Percentiles rank a stretch among this genome's conserved stretches.
phyloP scores from a whole-genome alignment of 2,888 invertebrate genomes.

The Merodon equestris region DNA sequence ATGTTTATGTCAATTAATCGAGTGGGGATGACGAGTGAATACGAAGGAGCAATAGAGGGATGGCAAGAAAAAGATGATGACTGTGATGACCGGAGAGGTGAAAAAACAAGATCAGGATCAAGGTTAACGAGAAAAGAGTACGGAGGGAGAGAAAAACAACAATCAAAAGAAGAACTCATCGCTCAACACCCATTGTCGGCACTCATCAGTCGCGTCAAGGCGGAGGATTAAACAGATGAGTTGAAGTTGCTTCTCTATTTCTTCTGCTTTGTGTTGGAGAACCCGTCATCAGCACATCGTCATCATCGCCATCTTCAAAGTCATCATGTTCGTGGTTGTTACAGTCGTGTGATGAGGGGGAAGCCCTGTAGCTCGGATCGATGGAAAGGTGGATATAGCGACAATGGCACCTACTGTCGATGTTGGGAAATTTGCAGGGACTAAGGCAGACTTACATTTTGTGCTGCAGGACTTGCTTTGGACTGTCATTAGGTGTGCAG shows the following conservation, averaged over 20 bases:
- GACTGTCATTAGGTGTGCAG: too few species aligned
- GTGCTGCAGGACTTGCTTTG: too few species aligned
- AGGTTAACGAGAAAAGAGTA: constrained; percentile 25
- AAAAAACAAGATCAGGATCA: constrained; percentile 62
- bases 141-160: constrained; percentile 9
- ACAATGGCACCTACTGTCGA: too few species aligned
- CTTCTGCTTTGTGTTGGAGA: constrained; percentile 26
- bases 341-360: background rate
- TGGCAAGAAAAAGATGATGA: background rate
- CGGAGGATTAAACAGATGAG: constrained; percentile 22
- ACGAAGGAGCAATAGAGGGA: constrained; percentile 9
- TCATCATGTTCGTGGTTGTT: constrained; percentile 21
- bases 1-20: constrained; percentile 49
- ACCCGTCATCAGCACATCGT: constrained; percentile 49
- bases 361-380: too few species aligned
- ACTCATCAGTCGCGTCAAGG: constrained; percentile 22
- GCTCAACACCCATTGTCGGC: constrained; percentile 47
- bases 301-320: constrained; percentile 21
- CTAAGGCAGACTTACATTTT: too few species aligned
- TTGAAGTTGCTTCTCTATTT: constrained; percentile 15
- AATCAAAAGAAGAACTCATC: constrained; percentile 11
- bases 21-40: constrained; percentile 7
- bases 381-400: too few species aligned
- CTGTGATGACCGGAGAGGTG: constrained; percentile 6
- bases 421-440: too few species aligned